Evolutionary conservation across 2,888 invertebrate species (phyloP).

Genomic region (Agriotes lineatus): DNA sequence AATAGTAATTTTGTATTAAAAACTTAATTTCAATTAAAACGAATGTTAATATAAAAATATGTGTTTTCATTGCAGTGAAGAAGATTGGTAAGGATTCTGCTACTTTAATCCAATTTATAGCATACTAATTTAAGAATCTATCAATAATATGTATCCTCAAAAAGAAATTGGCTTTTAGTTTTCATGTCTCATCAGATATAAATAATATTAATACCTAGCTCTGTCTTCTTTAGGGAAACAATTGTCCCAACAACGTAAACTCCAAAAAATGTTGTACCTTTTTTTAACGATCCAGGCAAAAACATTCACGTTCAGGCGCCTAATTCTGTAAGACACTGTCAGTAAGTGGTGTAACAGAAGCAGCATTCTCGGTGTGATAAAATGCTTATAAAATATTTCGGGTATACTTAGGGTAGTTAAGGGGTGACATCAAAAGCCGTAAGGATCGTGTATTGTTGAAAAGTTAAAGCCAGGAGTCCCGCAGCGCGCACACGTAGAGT

Average conservation of each 20-base stretch:
- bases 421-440: slow-evolving; percentile 50
- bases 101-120: no score
- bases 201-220: no score
- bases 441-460: slow-evolving; percentile 50
- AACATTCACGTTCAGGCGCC: slow-evolving; percentile 11
- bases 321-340: slow-evolving; percentile 20
- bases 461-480: slow-evolving; percentile 46
- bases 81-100: no score
- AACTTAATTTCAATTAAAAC: no score
- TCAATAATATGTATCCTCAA: no score
- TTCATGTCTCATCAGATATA: no score
- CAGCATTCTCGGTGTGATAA: slow-evolving; percentile 41
- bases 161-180: no score
- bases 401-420: slow-evolving; percentile 48
- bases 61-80: no score
- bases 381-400: slow-evolving; percentile 51
- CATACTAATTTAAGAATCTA: no score
- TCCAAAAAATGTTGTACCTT: not conserved
- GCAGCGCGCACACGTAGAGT: slow-evolving; percentile 46
- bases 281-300: not conserved
- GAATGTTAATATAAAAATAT: no score
- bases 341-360: slow-evolving; percentile 27
- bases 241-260: not conserved
- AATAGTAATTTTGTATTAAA: no score
- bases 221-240: no score